These are phyloP conservation scores for Lytechinus variegatus DNA, from an alignment of 35 echinoderm and acorn worm genomes.

Conservation along the genomic window DNA sequence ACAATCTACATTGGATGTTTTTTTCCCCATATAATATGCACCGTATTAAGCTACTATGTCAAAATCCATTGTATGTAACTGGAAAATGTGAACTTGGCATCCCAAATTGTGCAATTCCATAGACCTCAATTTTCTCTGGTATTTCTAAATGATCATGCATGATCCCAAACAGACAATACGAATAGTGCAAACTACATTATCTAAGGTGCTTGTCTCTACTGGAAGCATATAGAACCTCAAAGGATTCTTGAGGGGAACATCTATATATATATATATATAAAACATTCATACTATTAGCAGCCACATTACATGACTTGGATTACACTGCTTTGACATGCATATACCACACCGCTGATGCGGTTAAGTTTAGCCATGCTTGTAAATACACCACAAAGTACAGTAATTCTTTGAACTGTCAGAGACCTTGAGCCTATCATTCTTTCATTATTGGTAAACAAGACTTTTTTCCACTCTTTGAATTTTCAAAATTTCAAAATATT, in stretches of 20 bases:
- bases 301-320: not conserved
- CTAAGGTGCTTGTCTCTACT: not conserved
- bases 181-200: not conserved
- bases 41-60: no score
- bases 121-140: no score
- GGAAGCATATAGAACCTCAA: not conserved
- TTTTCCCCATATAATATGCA: no score
- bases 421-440: not conserved
- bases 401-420: not conserved
- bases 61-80: no score
- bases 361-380: no score
- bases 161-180: not conserved
- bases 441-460: not conserved
- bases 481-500: not conserved
- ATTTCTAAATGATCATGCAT: not conserved
- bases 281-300: not conserved
- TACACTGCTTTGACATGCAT: not conserved
- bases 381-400: not conserved
- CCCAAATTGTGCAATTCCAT: no score
- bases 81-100: no score
- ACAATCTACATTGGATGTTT: no score
- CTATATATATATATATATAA: not conserved
- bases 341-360: not conserved
- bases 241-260: not conserved
- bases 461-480: not conserved